These are phyloP conservation scores for Diprion similis DNA, from an alignment of 1,140 invertebrate species.

Conservation along the genomic window DNA sequence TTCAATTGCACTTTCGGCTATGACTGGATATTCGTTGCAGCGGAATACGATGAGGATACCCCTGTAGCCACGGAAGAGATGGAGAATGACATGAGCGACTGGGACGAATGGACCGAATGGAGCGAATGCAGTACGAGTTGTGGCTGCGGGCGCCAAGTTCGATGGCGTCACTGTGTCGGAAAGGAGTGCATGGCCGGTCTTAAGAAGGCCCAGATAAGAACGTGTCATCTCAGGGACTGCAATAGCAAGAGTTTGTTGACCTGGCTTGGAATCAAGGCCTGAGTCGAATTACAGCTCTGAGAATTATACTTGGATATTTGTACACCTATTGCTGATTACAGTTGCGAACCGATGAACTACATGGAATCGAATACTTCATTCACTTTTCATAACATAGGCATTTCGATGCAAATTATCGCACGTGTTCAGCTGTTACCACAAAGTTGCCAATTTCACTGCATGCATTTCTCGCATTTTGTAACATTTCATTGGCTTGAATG, in stretches of 20 bases:
- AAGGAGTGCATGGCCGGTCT: conserved; percentile 34
- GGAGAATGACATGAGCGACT: conserved; percentile 3
- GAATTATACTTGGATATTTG: too few relatives aligned
- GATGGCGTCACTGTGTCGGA: conserved; percentile 39
- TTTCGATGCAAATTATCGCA: too few relatives aligned
- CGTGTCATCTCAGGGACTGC: conserved; percentile 30
- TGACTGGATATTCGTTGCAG: neutral
- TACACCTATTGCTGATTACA: neutral
- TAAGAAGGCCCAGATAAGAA: conserved; percentile 38
- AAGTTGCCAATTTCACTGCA: neutral
- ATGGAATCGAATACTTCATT: neutral
- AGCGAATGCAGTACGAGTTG: conserved; percentile 40
- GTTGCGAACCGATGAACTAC: too few relatives aligned
- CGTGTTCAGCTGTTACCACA: neutral
- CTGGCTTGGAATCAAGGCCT: conserved; percentile 37
- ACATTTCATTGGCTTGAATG: neutral
- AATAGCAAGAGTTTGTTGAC: conserved; percentile 27
- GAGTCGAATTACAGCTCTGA: neutral
- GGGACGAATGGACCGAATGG: conserved; percentile 40
- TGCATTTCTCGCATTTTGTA: neutral
- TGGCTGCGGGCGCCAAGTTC: conserved; percentile 36
- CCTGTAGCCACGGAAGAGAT: neutral
- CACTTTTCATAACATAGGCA: neutral
- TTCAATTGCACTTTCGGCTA: too few relatives aligned
- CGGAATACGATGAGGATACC: neutral